Percentiles rank a stretch among this genome's conserved stretches.
These are phyloP conservation scores for Orbicella faveolata DNA, from an alignment of 64 coral and sea anemone genomes.

Conservation along the genomic window DNA sequence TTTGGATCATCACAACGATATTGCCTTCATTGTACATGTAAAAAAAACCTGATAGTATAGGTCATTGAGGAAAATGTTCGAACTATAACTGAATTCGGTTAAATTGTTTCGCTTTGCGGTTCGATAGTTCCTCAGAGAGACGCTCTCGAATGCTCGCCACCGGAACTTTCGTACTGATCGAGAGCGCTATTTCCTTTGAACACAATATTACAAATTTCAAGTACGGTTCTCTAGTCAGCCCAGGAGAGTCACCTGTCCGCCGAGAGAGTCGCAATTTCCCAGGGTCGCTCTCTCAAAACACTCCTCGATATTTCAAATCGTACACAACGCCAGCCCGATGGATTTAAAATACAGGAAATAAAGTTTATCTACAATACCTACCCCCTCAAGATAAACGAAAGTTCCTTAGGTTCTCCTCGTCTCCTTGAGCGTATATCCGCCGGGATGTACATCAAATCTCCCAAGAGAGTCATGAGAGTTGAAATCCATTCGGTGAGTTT, in stretches of 20 bases:
- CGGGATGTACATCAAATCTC: constrained; percentile 40
- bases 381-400: constrained; percentile 39
- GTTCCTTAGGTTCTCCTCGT: constrained; percentile 19
- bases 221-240: background rate
- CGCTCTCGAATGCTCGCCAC: background rate
- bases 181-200: constrained; percentile 1
- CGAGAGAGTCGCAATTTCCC: background rate
- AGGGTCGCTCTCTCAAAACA: background rate
- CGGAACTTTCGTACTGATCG: background rate
- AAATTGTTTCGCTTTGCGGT: background rate
- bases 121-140: background rate
- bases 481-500: constrained; percentile 29
- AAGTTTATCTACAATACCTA: constrained; percentile 7
- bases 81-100: background rate
- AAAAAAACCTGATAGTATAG: background rate
- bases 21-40: background rate
- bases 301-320: background rate
- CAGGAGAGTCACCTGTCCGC: background rate
- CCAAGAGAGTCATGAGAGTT: constrained; percentile 16
- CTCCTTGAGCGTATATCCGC: constrained; percentile 14
- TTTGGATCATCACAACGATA: background rate
- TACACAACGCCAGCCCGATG: background rate
- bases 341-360: background rate
- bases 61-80: background rate
- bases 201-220: background rate